Evolutionary conservation across 2,113 vertebrate genomes (phyloP), one percentile per base, ranked within the genome.

Genomic region (Eudyptes chrysolophus): DNA sequence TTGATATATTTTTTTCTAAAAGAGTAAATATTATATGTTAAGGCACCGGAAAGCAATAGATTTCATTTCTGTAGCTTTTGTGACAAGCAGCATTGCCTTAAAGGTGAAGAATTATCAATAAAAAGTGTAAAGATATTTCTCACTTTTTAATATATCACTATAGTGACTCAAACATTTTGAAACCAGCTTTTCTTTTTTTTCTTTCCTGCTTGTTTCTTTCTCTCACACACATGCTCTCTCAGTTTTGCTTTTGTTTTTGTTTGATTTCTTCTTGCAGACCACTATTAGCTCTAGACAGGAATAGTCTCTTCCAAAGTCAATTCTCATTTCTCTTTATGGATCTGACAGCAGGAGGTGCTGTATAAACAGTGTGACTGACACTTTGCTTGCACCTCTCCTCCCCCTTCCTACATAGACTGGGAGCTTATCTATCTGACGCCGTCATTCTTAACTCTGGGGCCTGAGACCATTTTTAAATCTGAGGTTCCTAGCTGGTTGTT

Each of bases 281-380:
- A 58, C 58, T 68, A 65, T 90, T 79, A 89, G 62, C 32, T 86
- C 15, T 58, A 81, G 57, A 93, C 80, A 78, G 66, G 76, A 93
- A 42, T 6, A 74, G 76, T 19, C 83, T 88, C 78, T 87, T 94
- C n/a, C 74, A 34, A 57, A 96, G 62, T 93, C 87, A 89, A 62
- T 75, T 66, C 74, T 87, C 92, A 77, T 86, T 97, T 96, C 76
- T 92, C 89, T 89, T 57, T 89, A 89, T 71, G 79, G 89, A 79
- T 74, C 44, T 86, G 96, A 78, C 98, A 98, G 98, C 98, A 98
- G 98, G 98, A 98, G 98, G 98, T 98, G 98, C 98, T 98, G 96
- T 97, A 96, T 92, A 97, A 98, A 98, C 97, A 97, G 93, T 27
- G 60, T 93, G 95, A 93, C 52, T 85, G 91, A 80, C 87, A 80